A percentile compares a stretch with the other conserved stretches of the same genome.
These are phyloP conservation scores for Phyllopteryx taeniolatus DNA, from an alignment of 2,113 vertebrate genomes.

Conservation along the genomic window DNA sequence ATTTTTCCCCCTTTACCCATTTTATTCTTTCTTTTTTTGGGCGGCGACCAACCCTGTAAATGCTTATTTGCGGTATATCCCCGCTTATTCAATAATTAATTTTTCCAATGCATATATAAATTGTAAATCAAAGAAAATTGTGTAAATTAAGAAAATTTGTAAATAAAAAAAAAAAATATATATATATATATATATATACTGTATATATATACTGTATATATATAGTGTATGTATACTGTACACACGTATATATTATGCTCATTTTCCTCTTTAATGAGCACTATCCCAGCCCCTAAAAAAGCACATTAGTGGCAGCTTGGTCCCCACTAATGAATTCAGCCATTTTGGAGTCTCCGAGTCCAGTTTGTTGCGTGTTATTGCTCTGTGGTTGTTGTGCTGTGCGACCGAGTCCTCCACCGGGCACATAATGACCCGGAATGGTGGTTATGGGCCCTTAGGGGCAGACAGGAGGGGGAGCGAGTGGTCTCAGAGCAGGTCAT, in stretches of 20 bases:
- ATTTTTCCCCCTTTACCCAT: too few species aligned
- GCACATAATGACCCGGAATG: constrained; percentile 75
- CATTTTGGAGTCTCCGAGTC: constrained; percentile 65
- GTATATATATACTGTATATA: too few species aligned
- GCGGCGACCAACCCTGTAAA: too few species aligned
- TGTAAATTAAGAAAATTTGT: too few species aligned
- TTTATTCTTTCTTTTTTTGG: too few species aligned
- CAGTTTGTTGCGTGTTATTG: constrained; percentile 50
- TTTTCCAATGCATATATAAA: too few species aligned
- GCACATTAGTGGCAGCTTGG: constrained; percentile 63
- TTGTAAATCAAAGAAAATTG: too few species aligned
- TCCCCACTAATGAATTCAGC: constrained; percentile 68
- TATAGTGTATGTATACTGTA: constrained; percentile 14
- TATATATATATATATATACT: too few species aligned
- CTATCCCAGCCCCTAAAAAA: constrained; percentile 58
- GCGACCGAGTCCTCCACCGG: constrained; percentile 70
- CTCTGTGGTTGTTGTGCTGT: constrained; percentile 49
- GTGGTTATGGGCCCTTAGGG: constrained; percentile 74
- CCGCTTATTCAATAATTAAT: too few species aligned
- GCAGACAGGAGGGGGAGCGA: constrained; percentile 59
- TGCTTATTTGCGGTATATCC: too few species aligned
- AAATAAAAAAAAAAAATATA: too few species aligned
- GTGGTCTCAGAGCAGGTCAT: constrained; percentile 72
- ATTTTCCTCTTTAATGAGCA: constrained; percentile 63
- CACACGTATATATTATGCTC: constrained; percentile 20